Evolutionary conservation across 2,797 vertebrate species (phyloP), one percentile per base, ranked within the genome.

Genomic region (Australoheros facetus): DNA sequence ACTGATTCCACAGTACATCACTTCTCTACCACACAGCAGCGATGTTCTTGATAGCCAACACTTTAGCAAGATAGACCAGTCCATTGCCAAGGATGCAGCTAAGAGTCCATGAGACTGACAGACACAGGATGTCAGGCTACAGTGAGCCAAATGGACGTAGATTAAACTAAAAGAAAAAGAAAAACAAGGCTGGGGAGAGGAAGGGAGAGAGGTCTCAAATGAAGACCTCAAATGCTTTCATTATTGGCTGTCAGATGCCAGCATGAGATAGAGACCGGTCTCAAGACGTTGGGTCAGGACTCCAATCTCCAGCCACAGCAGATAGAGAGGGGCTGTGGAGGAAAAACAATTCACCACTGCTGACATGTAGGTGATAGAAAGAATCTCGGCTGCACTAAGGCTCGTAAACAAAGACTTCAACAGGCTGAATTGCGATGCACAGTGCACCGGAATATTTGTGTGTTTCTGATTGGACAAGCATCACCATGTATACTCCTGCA

Each of bases 171-270:
- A 62, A 12, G 26, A 6, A 4, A 0, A 7, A 32, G 3, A 0
- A 7, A 32, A 30, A 45, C 19, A 59, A 37, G 53, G 12, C 11
- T 12, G n/a, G 14, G 8, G 14, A 70, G 19, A 57, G 71, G 58
- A 74, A 71, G 62, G 30, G 26, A 75, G 55, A 78, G 57, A 79
- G 57, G 82, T 78, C 83, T 79, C 51, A 64, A 80, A 92, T 89
- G 88, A 92, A 91, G 89, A 90, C 81, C 79, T 89, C 79, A 87
- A 86, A 90, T 83, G 84, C 86, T 93, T 93, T 89, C 92, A 94
- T 94, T 94, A 94, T 85, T 88, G 80, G 85, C 90, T 93, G 90
- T 91, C 91, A 92, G 93, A 93, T 93, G 87, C 78, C 86, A 75
- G 82, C 66, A 13, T 56, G 82, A 92, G 93, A 94, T 92, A 92